Evolutionary conservation across 2,113 vertebrate genomes (phyloP), one percentile per base, ranked within the genome.

Genomic region (Xiphophorus maculatus): DNA sequence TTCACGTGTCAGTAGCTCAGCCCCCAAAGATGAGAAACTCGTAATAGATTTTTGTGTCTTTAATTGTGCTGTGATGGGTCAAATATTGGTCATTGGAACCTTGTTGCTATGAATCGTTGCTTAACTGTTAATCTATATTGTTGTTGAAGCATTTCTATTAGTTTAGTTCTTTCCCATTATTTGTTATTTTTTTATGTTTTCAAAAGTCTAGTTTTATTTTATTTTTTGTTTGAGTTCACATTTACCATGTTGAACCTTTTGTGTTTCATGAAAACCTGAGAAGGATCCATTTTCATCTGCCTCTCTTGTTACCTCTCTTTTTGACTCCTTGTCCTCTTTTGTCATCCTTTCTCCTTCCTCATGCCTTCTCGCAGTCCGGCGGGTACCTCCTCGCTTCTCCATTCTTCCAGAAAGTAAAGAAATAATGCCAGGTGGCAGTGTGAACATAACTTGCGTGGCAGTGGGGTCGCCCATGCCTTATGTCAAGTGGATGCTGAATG

Each of bases 1-100:
- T 78, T 30, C 58, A 15, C 32, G 77, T 30, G 42, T 71, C 68
- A 84, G 78, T 80, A 88, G 83, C 71, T 91, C 90, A 88, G 84
- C 71, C 86, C 37, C 82, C 90, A 96, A 98, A 98, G 98, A 99
- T 99, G 98, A 99, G 98, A 99, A 99, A 98, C 96, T 93, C 90
- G 94, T 98, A 98, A 99, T 99, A 99, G 98, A 99, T 99, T 99
- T 99, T 99, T 98, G 98, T 99, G 98, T 96, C 93, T 94, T 94
- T 97, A 95, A 96, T 94, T 96, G 97, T 98, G 97, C 96, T 97
- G 97, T 97, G 97, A 96, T 97, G 96, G 96, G 97, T 96, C 95
- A 94, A 95, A 95, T 95, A 92, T 96, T 96, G 96, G 97, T 97
- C 96, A 94, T 95, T 95, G 96, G 95, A 97, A 96, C 96, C 97